Conservation (phyloP, 2,797 vertebrate species). For the Artibeus jamaicensis region DNA sequence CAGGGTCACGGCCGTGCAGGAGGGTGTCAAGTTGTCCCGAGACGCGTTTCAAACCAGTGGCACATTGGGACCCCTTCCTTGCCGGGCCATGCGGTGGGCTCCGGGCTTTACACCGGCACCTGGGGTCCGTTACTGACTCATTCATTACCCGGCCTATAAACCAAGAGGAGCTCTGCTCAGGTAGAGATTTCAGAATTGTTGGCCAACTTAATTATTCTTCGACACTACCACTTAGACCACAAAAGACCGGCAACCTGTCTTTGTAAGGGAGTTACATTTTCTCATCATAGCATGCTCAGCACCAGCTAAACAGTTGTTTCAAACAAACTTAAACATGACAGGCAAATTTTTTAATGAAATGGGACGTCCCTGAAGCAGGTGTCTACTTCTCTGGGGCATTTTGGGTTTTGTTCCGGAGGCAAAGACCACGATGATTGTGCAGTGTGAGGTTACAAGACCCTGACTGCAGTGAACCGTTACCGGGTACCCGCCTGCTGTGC, state of each 20-base stretch:
- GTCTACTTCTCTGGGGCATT: neutral
- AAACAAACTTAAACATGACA: conserved; percentile 3
- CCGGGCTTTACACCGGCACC: conserved; percentile 31
- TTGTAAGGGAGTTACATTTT: conserved; percentile 43
- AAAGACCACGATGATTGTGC: neutral
- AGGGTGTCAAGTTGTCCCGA: neutral
- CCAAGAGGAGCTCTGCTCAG: conserved; percentile 58
- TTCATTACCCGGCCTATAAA: conserved; percentile 71
- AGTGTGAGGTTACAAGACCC: neutral
- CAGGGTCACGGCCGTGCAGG: neutral
- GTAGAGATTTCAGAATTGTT: conserved; percentile 64
- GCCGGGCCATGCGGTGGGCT: conserved; percentile 8
- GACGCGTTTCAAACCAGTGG: neutral
- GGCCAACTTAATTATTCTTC: conserved; percentile 60
- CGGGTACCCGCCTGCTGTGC: neutral
- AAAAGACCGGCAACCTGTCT: conserved; percentile 65
- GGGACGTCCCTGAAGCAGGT: neutral
- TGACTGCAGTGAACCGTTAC: neutral
- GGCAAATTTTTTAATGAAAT: neutral
- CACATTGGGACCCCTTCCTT: neutral
- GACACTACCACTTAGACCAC: neutral
- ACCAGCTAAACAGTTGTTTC: conserved; percentile 17
- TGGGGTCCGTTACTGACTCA: conserved; percentile 59
- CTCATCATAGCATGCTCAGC: conserved; percentile 48
- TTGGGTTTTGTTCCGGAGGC: neutral